Conservation (phyloP, 2,888 invertebrate genomes). For the Parnassius smintheus region DNA sequence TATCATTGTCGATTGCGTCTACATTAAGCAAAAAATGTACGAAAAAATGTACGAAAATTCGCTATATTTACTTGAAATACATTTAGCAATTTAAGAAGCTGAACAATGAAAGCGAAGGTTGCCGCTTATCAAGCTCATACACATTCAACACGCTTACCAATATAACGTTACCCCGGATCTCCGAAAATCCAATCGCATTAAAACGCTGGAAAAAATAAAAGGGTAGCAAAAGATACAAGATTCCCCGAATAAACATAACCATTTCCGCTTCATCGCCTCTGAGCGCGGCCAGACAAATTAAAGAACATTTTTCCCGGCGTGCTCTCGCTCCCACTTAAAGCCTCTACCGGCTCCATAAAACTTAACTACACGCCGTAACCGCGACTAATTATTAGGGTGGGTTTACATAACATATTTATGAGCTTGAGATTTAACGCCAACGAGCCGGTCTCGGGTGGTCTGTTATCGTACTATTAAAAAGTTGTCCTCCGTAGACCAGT, state of each 20-base stretch:
- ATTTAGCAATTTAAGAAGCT: constrained; percentile 13
- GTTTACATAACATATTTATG: constrained; percentile 81
- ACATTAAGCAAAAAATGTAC: too few species aligned
- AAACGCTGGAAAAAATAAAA: constrained; percentile 61
- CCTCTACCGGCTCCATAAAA: constrained; percentile 69
- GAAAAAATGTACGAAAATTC: too few species aligned
- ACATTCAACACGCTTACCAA: constrained; percentile 60
- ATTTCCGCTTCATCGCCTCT: constrained; percentile 70
- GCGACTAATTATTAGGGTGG: constrained; percentile 80
- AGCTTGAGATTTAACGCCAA: constrained; percentile 75
- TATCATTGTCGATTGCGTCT: too few species aligned
- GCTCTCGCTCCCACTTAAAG: constrained; percentile 58
- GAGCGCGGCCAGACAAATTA: constrained; percentile 71
- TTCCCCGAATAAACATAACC: constrained; percentile 70
- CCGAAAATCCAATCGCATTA: constrained; percentile 69
- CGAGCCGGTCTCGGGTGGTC: constrained; percentile 73
- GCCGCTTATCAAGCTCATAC: constrained; percentile 44
- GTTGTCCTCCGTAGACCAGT: constrained; percentile 75
- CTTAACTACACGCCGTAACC: constrained; percentile 77
- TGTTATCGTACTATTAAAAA: constrained; percentile 80
- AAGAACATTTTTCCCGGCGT: constrained; percentile 70
- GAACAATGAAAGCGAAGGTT: constrained; percentile 51
- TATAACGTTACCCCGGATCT: constrained; percentile 44
- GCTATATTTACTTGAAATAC: too few species aligned
- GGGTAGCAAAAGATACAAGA: constrained; percentile 60